Evolutionary conservation across 2,113 vertebrate genomes (phyloP).

Genomic region (Macquaria australasica): DNA sequence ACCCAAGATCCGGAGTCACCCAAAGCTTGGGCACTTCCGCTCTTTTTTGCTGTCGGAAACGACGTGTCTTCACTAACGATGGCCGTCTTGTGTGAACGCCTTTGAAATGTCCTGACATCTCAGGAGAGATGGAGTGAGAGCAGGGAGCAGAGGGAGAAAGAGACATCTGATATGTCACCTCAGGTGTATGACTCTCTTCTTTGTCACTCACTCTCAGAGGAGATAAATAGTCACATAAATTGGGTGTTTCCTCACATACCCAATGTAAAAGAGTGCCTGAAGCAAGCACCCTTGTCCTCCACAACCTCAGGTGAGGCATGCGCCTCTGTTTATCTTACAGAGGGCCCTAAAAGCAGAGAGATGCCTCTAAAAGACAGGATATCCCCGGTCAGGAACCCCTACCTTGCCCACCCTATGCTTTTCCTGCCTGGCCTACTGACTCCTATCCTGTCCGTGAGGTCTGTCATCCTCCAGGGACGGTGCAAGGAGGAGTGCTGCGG

Average conservation of each 20-base stretch:
- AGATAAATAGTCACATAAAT: not conserved
- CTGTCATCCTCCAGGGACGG: constrained; percentile 53
- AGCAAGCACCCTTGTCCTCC: not conserved
- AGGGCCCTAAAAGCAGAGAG: constrained; percentile 39
- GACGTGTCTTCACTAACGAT: constrained; percentile 80
- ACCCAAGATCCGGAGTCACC: constrained; percentile 80
- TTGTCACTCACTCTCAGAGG: not conserved
- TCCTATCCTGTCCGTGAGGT: constrained; percentile 74
- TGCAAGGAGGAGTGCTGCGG: constrained; percentile 40
- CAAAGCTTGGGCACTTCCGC: constrained; percentile 73
- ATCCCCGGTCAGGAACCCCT: constrained; percentile 81
- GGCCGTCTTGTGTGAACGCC: constrained; percentile 55
- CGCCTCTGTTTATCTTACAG: constrained; percentile 13
- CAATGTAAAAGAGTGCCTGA: not conserved
- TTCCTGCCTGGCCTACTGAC: constrained; percentile 74
- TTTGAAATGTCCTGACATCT: constrained; percentile 71
- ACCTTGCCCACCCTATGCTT: constrained; percentile 42
- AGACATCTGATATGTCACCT: constrained; percentile 45
- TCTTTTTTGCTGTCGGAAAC: constrained; percentile 72
- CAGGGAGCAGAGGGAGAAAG: constrained; percentile 26
- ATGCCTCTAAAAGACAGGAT: constrained; percentile 84
- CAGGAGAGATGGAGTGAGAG: constrained; percentile 22
- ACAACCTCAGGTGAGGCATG: constrained; percentile 35
- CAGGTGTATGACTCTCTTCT: constrained; percentile 43
- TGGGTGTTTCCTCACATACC: not conserved